Percentiles rank a stretch among this genome's conserved stretches.
phyloP scores from a whole-genome alignment of 2,888 invertebrate genomes.

The Phania funesta region DNA sequence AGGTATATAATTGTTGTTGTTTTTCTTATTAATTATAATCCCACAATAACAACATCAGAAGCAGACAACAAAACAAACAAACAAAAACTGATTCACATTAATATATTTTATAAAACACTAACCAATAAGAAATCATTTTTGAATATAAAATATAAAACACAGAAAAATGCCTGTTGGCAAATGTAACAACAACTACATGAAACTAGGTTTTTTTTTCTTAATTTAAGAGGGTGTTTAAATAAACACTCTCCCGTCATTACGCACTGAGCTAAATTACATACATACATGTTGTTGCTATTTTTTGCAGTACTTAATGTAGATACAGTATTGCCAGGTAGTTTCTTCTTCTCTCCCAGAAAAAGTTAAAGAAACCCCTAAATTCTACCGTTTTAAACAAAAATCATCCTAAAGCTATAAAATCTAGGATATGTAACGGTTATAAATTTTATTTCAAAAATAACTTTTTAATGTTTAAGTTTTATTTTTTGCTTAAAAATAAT shows the following conservation, averaged over 20 bases:
- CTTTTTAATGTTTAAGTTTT: too few relatives aligned
- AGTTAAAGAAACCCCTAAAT: too few relatives aligned
- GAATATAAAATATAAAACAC: conserved; percentile 36
- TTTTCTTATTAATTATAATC: not conserved
- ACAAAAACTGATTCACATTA: conserved; percentile 29
- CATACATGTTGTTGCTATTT: not conserved
- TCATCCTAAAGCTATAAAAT: too few relatives aligned
- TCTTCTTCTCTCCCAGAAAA: too few relatives aligned
- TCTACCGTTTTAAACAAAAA: too few relatives aligned
- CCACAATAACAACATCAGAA: not conserved
- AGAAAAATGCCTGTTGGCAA: not conserved
- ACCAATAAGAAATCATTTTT: conserved; percentile 64
- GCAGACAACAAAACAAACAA: conserved; percentile 7
- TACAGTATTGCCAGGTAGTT: conserved; percentile 2
- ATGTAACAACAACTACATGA: conserved; percentile 9
- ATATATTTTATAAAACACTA: conserved; percentile 41
- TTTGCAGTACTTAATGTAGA: not conserved
- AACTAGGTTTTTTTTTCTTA: not conserved
- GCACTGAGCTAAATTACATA: not conserved
- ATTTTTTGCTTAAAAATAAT: too few relatives aligned
- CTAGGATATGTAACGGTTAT: too few relatives aligned
- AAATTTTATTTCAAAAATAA: too few relatives aligned
- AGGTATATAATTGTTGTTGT: not conserved
- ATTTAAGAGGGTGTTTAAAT: conserved; percentile 13
- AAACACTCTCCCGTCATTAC: conserved; percentile 2